phyloP scores from a whole-genome alignment of 2,113 vertebrate genomes.

The Chaetura pelagica region DNA sequence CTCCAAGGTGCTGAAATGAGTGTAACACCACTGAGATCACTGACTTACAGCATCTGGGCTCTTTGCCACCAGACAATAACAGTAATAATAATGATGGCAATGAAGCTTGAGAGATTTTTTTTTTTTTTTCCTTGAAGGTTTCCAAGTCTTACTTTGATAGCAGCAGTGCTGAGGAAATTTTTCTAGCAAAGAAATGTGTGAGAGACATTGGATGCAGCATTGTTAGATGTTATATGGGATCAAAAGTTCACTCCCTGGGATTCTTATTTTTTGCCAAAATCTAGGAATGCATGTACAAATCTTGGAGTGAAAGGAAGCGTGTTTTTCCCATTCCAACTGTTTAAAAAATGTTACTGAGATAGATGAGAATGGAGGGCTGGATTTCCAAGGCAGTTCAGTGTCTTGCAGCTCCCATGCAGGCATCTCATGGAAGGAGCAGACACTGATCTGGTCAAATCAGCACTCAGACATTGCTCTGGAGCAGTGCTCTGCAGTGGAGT shows the following conservation, averaged over 20 bases:
- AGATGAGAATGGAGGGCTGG: background rate
- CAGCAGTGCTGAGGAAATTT: background rate
- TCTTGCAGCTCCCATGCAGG: background rate
- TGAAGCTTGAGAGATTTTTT: background rate
- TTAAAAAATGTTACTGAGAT: background rate
- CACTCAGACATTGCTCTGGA: background rate
- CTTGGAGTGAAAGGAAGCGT: background rate
- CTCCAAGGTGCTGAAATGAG: background rate
- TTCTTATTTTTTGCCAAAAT: background rate
- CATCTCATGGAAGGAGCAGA: background rate
- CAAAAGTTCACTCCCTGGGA: background rate
- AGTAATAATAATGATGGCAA: background rate
- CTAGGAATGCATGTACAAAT: background rate
- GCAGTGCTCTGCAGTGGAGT: rapidly evolving
- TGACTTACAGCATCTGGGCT: background rate
- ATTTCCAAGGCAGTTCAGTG: background rate
- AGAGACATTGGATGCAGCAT: background rate
- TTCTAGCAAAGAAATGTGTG: background rate
- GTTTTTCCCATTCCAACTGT: background rate
- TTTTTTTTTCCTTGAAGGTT: background rate
- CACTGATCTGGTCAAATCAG: background rate
- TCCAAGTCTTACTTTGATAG: background rate
- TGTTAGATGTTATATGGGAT: background rate
- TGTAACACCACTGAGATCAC: background rate
- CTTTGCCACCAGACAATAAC: background rate